A percentile compares a stretch with the other conserved stretches of the same genome.
phyloP scores from a whole-genome alignment of 2,113 vertebrate genomes.

The Microcebus griseorufus region DNA sequence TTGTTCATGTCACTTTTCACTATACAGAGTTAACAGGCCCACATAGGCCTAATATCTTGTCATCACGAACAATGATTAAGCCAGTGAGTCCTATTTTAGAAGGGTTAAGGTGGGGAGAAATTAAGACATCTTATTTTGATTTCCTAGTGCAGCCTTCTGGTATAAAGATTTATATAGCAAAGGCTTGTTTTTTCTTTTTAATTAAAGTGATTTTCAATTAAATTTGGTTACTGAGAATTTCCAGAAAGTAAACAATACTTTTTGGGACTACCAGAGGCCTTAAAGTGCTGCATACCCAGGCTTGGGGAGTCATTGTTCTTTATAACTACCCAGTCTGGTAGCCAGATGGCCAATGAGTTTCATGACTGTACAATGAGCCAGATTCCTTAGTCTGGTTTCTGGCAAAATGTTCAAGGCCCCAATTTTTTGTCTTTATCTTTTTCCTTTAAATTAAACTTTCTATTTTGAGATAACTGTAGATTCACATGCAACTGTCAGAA shows the following conservation, averaged over 20 bases:
- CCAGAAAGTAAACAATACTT: not conserved
- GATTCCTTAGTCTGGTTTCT: constrained; percentile 24
- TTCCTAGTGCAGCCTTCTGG: not conserved
- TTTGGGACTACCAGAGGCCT: not conserved
- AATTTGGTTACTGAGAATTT: constrained; percentile 40
- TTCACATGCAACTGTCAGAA: constrained; percentile 1
- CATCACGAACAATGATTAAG: not conserved
- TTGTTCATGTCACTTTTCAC: not conserved
- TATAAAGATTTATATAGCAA: not conserved
- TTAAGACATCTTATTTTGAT: not conserved
- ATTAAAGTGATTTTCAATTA: constrained; percentile 33
- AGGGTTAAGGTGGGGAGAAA: not conserved
- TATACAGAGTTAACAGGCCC: not conserved
- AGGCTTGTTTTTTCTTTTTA: not conserved
- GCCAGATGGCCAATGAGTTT: constrained; percentile 22
- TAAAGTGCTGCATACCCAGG: not conserved
- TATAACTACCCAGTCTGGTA: not conserved
- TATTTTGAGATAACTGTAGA: constrained; percentile 41
- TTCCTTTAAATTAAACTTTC: not conserved
- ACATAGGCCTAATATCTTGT: not conserved
- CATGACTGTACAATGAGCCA: not conserved
- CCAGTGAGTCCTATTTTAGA: not conserved
- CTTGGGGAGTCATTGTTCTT: not conserved
- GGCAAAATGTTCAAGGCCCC: not conserved
- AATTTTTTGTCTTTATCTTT: not conserved